Base-by-base conservation (phyloP, 2,113 vertebrate genomes). In the Athene cunicularia region DNA sequence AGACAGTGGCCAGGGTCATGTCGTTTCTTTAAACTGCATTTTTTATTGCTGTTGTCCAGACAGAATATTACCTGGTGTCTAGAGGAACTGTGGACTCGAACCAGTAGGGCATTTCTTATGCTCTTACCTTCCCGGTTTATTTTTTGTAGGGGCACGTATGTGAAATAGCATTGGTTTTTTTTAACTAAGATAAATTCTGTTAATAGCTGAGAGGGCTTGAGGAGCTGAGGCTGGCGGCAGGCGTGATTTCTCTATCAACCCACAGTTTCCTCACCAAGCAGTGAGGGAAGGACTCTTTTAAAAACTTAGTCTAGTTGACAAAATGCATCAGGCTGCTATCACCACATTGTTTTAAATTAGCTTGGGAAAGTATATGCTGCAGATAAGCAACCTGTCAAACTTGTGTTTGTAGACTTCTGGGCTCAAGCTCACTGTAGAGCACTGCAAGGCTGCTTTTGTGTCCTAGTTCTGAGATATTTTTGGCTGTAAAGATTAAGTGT, bases 401-500 rank as follows among this genome's bases (percentile, higher is more conserved):
- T 39, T 3, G 2, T 1, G 20, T 67, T 77, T 12, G 4, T 35
- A 52, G 52, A 7, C 30, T 47, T 76, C n/a, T 35, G 39, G 27
- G 47, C 35, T 85, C 55, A 70, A 23, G 50, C 37, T 93, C n/a
- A 26, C 47, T 59, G 63, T 14, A 66, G 33, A 76, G 30, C 67
- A n/a, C 26, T 59, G 8, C 43, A 71, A 26, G 30, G 53, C 70
- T 94, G 39, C 30, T 93, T 89, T 75, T 26, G 3, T 85, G 76
- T 28, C 68, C 86, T 75, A 75, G 28, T 95, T 96, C 66, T 76
- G 76, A 37, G 89, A 17, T 93, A 80, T 83, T 84, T 96, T 81
- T 91, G 83, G 19, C 33, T 49, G 26, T 79, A 55, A 32, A 22
- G 41, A 35, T 86, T 67, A 37, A 82, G 56, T 17, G 27, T 79